A percentile compares a stretch with the other conserved stretches of the same genome.
Conservation (phyloP, 2,797 vertebrate genomes). For the Triplophysa yarkandensis region DNA sequence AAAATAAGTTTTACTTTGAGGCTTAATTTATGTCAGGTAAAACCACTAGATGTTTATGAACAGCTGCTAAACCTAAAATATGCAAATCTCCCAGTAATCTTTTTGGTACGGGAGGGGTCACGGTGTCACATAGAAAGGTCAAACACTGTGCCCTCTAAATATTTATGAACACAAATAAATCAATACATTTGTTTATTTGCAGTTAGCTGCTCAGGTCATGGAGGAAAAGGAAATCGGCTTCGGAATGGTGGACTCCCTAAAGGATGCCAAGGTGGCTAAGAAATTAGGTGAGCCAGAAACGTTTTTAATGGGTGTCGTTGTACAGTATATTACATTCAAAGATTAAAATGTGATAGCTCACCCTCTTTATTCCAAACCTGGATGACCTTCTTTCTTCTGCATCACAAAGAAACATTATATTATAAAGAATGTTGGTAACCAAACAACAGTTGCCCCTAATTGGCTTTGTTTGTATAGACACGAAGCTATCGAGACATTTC, state of each 20-base stretch:
- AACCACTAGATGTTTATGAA: not conserved
- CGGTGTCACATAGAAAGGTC: not conserved
- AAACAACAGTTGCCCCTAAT: too few species aligned
- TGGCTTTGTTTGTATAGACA: too few species aligned
- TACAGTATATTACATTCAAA: not conserved
- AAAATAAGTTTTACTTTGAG: constrained; percentile 3
- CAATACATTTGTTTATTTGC: constrained; percentile 51
- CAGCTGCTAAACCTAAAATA: not conserved
- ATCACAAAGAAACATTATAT: too few species aligned
- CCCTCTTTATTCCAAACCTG: too few species aligned
- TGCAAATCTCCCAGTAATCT: not conserved
- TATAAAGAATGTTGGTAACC: too few species aligned
- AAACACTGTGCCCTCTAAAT: not conserved
- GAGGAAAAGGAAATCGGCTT: constrained; percentile 92
- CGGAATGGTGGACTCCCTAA: constrained; percentile 90
- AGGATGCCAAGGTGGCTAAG: constrained; percentile 92
- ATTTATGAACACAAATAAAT: not conserved
- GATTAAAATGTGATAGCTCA: not conserved
- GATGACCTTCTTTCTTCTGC: too few species aligned
- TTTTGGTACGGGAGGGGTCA: not conserved
- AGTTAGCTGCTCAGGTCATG: constrained; percentile 94
- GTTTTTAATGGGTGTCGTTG: too few species aligned
- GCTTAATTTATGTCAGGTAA: constrained; percentile 2
- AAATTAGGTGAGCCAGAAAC: constrained; percentile 81
- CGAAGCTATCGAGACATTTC: too few species aligned